Evolutionary conservation across 1,140 invertebrate species (phyloP), one percentile per base, ranked within the genome.

Genomic region (Scaptodrosophila lebanonensis): DNA sequence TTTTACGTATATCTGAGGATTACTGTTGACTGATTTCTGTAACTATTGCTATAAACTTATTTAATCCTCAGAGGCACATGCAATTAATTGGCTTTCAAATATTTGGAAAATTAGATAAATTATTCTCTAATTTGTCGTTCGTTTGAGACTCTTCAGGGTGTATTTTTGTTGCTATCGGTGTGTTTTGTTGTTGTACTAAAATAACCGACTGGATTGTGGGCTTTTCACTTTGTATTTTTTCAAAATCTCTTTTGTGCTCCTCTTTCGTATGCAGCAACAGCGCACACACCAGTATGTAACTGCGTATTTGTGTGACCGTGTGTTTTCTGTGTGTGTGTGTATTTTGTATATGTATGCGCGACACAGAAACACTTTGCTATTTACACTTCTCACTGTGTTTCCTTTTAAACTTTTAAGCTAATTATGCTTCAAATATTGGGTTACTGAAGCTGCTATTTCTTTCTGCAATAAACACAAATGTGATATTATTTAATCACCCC

Each of bases 111-210:
- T 43, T 51, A 38, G 5, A 12, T 40, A 3, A 36, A 13, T 42
- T 42, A n/a, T 25, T 32, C 2, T 8, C 13, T 12, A 2, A 16
- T 16, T 45, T 43, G 9, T 8, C 0, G 6, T 38, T 39, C 30
- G 36, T 48, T 51, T 76, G 71, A 76, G 71, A 76, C 71, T 76
- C 71, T 66, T 68, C 45, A 53, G 45, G 58, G 22, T 43, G 15
- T 45, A 18, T 50, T 40, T 18, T 44, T 54, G n/a, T 43, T 56
- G 22, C 20, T 32, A 36, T 57, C 15, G 22, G 40, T 47, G 38
- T 44, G 60, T 42, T 64, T 63, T 38, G 60, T 56, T 32, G 27
- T 48, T 45, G 27, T 36, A 32, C 39, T 52, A 35, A 57, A 48
- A 12, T 29, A 50, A 27, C 9, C 8, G 36, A 56, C 16, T 49